A percentile compares a stretch with the other conserved stretches of the same genome.
Conservation (phyloP, 2,888 invertebrate species). For the Capitulum mitella region DNA sequence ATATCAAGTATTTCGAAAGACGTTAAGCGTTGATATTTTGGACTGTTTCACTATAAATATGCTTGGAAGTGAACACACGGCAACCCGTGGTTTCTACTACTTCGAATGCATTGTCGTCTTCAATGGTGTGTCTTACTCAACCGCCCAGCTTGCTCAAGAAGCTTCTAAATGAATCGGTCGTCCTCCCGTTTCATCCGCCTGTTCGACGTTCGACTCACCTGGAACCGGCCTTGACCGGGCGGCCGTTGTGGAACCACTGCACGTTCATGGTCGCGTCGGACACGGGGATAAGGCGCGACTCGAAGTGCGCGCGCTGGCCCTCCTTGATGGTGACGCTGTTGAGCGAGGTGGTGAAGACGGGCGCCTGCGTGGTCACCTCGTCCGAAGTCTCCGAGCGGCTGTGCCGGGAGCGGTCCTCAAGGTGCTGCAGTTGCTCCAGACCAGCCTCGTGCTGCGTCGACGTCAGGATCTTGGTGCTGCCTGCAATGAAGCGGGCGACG, state of each 20-base stretch:
- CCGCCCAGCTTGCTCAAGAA: too few relatives aligned
- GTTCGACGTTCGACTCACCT: too few relatives aligned
- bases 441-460: slow-evolving; percentile 41
- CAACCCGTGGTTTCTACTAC: too few relatives aligned
- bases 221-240: slow-evolving; percentile 70
- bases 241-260: slow-evolving; percentile 90
- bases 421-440: slow-evolving; percentile 76
- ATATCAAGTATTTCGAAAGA: not conserved
- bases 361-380: slow-evolving; percentile 79
- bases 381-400: slow-evolving; percentile 66
- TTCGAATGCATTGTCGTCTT: too few relatives aligned
- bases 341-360: slow-evolving; percentile 84
- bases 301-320: slow-evolving; percentile 89
- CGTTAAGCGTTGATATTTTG: too few relatives aligned
- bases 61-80: too few relatives aligned
- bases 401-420: slow-evolving; percentile 75
- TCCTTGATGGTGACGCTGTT: slow-evolving; percentile 89
- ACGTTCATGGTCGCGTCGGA: slow-evolving; percentile 89
- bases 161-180: too few relatives aligned
- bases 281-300: slow-evolving; percentile 86
- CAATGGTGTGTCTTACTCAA: too few relatives aligned
- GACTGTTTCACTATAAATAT: too few relatives aligned
- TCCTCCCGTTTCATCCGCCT: too few relatives aligned
- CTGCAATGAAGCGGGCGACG: not conserved
- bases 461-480: not conserved